Conservation (phyloP, 1,140 invertebrate genomes). For the Acyrthosiphon pisum region DNA sequence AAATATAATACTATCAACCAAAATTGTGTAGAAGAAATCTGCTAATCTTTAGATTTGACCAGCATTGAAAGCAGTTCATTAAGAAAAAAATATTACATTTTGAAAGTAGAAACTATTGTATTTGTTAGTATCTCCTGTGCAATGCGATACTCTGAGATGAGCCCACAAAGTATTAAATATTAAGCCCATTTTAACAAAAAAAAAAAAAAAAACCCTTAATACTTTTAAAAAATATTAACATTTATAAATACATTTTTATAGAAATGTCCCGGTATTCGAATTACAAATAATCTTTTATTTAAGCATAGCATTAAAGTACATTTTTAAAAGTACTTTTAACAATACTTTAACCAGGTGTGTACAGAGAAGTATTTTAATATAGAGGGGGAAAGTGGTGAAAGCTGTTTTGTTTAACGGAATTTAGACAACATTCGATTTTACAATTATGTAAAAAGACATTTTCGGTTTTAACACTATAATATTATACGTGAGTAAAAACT, state of each 20-base stretch:
- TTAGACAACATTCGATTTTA: not conserved
- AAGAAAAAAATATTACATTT: too few relatives aligned
- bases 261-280: not conserved
- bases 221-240: not conserved
- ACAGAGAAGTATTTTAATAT: not conserved
- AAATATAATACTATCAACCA: too few relatives aligned
- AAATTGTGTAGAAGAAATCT: too few relatives aligned
- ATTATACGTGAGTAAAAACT: not conserved
- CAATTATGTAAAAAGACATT: not conserved
- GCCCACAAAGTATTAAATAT: too few relatives aligned
- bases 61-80: too few relatives aligned
- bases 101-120: too few relatives aligned
- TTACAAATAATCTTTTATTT: not conserved
- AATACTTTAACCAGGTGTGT: not conserved
- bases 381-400: not conserved
- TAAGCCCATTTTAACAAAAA: not conserved
- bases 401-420: not conserved
- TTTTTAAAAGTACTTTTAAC: too few relatives aligned
- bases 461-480: not conserved
- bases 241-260: not conserved
- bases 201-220: not conserved
- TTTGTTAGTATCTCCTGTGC: too few relatives aligned
- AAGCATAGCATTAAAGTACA: too few relatives aligned
- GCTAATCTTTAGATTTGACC: too few relatives aligned
- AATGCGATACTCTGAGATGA: too few relatives aligned